Conservation (phyloP, 2,113 vertebrate species). For the Zapus hudsonius region DNA sequence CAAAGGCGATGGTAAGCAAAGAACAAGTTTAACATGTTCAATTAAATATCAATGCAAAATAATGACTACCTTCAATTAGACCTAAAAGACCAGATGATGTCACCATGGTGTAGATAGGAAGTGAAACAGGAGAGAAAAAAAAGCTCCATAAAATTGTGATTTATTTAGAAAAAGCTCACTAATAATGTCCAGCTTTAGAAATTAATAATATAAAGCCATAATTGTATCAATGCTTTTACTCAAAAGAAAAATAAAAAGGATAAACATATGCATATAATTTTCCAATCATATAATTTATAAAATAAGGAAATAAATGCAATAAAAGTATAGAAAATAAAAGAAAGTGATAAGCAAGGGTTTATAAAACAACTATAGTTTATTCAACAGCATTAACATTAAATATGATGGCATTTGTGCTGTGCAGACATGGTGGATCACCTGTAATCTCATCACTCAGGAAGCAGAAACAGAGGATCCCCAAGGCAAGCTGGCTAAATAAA, state of each 20-base stretch:
- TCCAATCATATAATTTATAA: not conserved
- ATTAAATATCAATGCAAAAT: not conserved
- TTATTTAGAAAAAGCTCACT: not conserved
- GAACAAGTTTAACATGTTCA: not conserved
- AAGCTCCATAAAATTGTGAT: not conserved
- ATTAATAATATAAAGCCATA: not conserved
- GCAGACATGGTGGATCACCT: too few relatives aligned
- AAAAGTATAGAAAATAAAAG: not conserved
- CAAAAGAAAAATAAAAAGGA: not conserved
- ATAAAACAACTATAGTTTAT: not conserved
- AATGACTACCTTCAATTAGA: not conserved
- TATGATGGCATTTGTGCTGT: not conserved
- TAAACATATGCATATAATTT: not conserved
- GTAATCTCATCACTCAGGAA: too few relatives aligned
- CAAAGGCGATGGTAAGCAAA: conserved; percentile 4
- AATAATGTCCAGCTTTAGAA: not conserved
- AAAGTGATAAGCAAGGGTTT: not conserved
- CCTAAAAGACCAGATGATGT: not conserved
- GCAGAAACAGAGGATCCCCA: too few relatives aligned
- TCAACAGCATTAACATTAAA: not conserved
- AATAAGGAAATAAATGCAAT: not conserved
- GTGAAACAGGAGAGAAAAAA: not conserved
- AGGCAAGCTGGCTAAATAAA: too few relatives aligned
- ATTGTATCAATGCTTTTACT: not conserved
- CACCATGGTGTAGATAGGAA: not conserved